Evolutionary conservation across 2,797 vertebrate species (phyloP).

Genomic region (Emys orbicularis): DNA sequence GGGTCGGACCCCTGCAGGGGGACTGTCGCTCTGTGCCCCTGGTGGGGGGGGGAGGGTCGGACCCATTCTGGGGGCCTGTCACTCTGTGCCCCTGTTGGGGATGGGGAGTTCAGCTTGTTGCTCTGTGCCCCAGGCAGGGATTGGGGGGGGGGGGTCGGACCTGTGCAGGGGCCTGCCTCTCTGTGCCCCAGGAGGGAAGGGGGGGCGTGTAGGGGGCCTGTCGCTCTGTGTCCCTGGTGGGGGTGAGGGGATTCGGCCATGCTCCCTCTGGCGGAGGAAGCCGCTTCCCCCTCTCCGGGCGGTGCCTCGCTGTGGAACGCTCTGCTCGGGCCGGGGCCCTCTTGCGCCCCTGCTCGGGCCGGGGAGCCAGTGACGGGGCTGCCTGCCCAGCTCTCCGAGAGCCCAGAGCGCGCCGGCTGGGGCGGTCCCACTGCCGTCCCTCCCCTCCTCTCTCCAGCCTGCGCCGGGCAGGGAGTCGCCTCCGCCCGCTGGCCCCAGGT

Average conservation of each 20-base stretch:
- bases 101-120: too few species aligned
- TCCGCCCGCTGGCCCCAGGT: not conserved
- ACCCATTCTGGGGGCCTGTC: too few species aligned
- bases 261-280: not conserved
- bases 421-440: constrained; percentile 50
- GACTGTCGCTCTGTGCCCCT: too few species aligned
- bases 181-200: too few species aligned
- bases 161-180: not conserved
- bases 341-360: not conserved
- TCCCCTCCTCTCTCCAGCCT: constrained; percentile 45
- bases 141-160: not conserved
- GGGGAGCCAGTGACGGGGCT: not conserved
- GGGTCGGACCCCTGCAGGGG: too few species aligned
- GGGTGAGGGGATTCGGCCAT: not conserved
- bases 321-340: not conserved
- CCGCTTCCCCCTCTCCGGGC: not conserved
- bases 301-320: not conserved
- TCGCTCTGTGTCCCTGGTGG: too few species aligned
- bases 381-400: not conserved
- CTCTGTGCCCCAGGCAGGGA: too few species aligned
- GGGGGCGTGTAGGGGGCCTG: too few species aligned
- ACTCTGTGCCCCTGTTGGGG: too few species aligned
- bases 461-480: constrained; percentile 5
- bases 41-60: too few species aligned
- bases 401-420: not conserved